Evolutionary conservation across 2,888 invertebrate species (phyloP), one percentile per base, ranked within the genome.

Genomic region (Tortricodes alternella): DNA sequence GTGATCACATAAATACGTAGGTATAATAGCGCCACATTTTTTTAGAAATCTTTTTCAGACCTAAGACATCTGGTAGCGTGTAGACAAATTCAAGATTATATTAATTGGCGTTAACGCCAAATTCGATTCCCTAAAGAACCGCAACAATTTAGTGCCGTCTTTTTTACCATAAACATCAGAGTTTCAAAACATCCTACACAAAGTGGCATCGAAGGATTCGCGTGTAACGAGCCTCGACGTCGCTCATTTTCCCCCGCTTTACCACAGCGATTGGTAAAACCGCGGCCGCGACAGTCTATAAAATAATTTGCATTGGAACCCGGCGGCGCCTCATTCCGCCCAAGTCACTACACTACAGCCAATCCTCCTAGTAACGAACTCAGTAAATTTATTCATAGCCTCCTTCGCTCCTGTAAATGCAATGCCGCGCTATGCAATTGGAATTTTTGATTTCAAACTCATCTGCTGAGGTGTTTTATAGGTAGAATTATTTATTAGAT

Each of bases 301-400:
- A 74, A 78, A 77, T 78, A 74, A 82, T 81, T 82, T 81, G 79
- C 80, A 72, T 73, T 60, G 66, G 60, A 64, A 61, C 63, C 64
- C 67, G 53, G 50, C 46, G 50, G 65, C n/a, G 66, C 66, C 61
- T 64, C 65, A 62, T 66, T 68, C 67, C 65, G 55, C 66, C 65
- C 68, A 67, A 75, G 71, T 70, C 73, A 62, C 74, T 8, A 13
- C 38, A 32, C 35, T 49, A 46, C 50, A 73, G 68, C 70, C 81
- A 80, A 80, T 82, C 76, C 75, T 67, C 65, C 62, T 76, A 69
- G 82, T 84, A 85, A 85, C 83, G 80, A 83, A 83, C 73, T 66
- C 60, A 60, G 73, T 67, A 83, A 86, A 85, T 86, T 84, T 86
- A 86, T 86, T 86, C 85, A 86, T 86, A 84, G 85, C 79, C 71